Evolutionary conservation across 2,888 invertebrate species (phyloP).

Genomic region (Ischnura elegans): DNA sequence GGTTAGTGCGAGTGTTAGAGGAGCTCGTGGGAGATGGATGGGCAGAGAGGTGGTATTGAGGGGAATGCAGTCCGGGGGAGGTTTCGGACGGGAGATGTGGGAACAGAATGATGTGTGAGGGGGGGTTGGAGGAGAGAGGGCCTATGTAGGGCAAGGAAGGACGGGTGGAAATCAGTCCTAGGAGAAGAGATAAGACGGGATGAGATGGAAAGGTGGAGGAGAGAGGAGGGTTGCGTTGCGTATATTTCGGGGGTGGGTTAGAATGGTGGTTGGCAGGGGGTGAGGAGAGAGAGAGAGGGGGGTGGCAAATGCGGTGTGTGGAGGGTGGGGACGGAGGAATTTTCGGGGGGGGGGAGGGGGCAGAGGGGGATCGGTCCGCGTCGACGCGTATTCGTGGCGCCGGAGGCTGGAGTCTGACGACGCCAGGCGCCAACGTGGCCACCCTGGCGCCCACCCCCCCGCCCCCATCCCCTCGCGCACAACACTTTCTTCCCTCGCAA

Average conservation of each 20-base stretch:
- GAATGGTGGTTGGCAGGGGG: not conserved
- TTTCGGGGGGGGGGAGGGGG: not conserved
- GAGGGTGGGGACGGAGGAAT: conserved; percentile 30
- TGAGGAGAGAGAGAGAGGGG: not conserved
- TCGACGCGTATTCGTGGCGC: conserved; percentile 62
- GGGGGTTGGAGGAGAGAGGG: not conserved
- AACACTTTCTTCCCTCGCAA: not conserved
- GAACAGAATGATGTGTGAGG: not conserved
- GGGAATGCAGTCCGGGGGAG: not conserved
- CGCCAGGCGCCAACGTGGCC: conserved; percentile 56
- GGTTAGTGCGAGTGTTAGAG: not conserved
- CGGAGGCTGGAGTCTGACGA: conserved; percentile 33
- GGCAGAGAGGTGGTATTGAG: not conserved
- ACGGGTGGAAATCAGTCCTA: not conserved
- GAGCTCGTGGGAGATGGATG: not conserved
- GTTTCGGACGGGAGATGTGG: not conserved
- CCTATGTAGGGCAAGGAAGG: not conserved
- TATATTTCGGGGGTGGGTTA: too few species aligned
- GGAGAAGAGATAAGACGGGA: conserved; percentile 44
- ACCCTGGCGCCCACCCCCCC: not conserved
- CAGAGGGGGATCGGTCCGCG: conserved; percentile 13
- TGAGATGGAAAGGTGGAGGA: conserved; percentile 47
- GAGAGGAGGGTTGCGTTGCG: not conserved
- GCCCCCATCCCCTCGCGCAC: not conserved
- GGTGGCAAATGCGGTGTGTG: not conserved